phyloP scores from a whole-genome alignment of 2,797 vertebrate species.

The Neosilurus mollespiculum region DNA sequence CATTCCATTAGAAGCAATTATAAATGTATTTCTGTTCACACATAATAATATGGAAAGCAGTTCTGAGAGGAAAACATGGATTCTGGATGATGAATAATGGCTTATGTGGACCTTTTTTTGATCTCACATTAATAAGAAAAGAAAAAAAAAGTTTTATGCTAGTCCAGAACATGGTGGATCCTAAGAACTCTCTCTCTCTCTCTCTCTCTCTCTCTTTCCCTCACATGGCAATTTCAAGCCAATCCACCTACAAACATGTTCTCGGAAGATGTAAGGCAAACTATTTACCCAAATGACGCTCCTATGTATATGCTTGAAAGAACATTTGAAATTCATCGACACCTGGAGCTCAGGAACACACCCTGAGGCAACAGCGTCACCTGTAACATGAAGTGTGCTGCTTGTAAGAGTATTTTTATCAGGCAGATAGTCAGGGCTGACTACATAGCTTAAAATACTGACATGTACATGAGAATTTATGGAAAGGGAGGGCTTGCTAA shows the following conservation, averaged over 20 bases:
- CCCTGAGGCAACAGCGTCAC: not conserved
- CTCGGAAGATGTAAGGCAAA: not conserved
- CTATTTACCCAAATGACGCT: not conserved
- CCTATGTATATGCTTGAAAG: not conserved
- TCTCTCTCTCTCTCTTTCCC: no score
- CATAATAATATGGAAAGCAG: no score
- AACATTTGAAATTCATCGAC: not conserved
- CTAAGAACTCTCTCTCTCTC: no score
- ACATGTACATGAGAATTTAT: not conserved
- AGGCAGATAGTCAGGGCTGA: not conserved
- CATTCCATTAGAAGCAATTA: conserved; percentile 4
- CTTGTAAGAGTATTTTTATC: not conserved
- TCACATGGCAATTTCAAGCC: not conserved
- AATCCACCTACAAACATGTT: not conserved
- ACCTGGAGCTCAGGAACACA: conserved; percentile 1
- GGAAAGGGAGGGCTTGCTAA: not conserved
- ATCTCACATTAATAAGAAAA: not conserved
- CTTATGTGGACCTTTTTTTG: not conserved
- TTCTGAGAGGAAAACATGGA: not conserved
- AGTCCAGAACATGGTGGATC: not conserved
- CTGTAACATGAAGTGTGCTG: not conserved
- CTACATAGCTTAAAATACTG: not conserved
- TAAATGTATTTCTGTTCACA: not conserved
- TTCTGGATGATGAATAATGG: not conserved
- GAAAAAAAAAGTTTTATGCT: not conserved